A percentile compares a stretch with the other conserved stretches of the same genome.
Conservation (phyloP, 1,140 invertebrate species). For the Drosophila erecta region DNA sequence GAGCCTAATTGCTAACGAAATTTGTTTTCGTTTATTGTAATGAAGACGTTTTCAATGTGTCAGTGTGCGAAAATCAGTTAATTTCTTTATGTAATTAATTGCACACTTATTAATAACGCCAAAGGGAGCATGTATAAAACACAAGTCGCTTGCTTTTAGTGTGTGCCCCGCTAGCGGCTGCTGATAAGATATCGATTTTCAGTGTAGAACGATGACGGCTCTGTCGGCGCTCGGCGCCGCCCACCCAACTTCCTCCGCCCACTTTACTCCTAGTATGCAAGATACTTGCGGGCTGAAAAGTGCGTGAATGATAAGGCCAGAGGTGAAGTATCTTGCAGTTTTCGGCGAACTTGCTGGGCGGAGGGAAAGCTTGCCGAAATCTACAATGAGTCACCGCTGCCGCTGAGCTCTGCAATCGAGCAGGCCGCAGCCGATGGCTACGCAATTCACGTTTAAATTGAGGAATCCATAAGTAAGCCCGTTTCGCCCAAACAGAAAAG, state of each 20-base stretch:
- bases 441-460: slow-evolving; percentile 46
- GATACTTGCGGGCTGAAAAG: slow-evolving; percentile 31
- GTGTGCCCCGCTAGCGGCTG: not conserved
- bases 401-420: not conserved
- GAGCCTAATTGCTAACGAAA: slow-evolving; percentile 13
- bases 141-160: not conserved
- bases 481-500: not conserved
- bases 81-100: slow-evolving; percentile 32
- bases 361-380: slow-evolving; percentile 19
- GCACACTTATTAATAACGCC: slow-evolving; percentile 5
- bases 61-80: not conserved
- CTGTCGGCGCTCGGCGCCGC: not conserved
- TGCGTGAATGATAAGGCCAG: slow-evolving; percentile 25
- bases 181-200: slow-evolving; percentile 77
- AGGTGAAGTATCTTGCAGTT: slow-evolving; percentile 14
- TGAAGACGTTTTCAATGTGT: not conserved
- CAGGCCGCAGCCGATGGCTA: slow-evolving; percentile 14
- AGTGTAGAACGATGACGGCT: slow-evolving; percentile 6
- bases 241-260: not conserved
- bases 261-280: not conserved
- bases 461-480: slow-evolving; percentile 3
- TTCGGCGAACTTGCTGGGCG: slow-evolving; percentile 13
- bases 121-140: not conserved
- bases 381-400: slow-evolving; percentile 51
- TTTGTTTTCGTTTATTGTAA: slow-evolving; percentile 2